Conservation (phyloP, 2,888 invertebrate genomes). For the Drosophila kanekoi region DNA sequence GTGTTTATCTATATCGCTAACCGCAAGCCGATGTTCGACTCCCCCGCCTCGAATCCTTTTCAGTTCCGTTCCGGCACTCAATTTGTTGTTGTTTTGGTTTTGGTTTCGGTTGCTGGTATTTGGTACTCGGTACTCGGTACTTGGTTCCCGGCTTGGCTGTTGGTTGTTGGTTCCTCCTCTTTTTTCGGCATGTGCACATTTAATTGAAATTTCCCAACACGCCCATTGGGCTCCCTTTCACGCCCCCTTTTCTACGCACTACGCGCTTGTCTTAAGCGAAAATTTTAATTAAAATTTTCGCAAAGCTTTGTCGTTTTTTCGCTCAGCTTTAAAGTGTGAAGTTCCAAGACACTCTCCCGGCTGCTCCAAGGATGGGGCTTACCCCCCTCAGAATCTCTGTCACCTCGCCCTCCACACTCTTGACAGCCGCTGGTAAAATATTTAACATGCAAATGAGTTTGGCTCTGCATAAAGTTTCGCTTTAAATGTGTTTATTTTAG, state of each 20-base stretch:
- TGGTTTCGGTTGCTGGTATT: slow-evolving; percentile 32
- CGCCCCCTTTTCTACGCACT: slow-evolving; percentile 62
- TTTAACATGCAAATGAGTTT: slow-evolving; percentile 80
- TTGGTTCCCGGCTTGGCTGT: slow-evolving; percentile 27
- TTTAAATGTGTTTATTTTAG: slow-evolving; percentile 81
- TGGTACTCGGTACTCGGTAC: slow-evolving; percentile 37
- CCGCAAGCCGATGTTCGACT: slow-evolving; percentile 48
- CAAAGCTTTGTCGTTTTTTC: slow-evolving; percentile 52
- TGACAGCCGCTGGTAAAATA: slow-evolving; percentile 67
- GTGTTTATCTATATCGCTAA: slow-evolving; percentile 78
- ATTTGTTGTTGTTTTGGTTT: slow-evolving; percentile 60
- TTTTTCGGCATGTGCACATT: slow-evolving; percentile 76
- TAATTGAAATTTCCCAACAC: slow-evolving; percentile 76
- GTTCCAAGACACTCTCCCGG: slow-evolving; percentile 64
- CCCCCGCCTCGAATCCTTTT: slow-evolving; percentile 29
- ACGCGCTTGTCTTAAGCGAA: slow-evolving; percentile 62
- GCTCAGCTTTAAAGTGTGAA: slow-evolving; percentile 69
- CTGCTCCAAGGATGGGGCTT: slow-evolving; percentile 3
- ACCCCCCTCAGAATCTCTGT: slow-evolving; percentile 20
- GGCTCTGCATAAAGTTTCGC: slow-evolving; percentile 79
- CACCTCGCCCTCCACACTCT: slow-evolving; percentile 2
- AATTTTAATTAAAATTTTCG: slow-evolving; percentile 77
- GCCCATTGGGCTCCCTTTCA: slow-evolving; percentile 46
- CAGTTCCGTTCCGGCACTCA: slow-evolving; percentile 43
- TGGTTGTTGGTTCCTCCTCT: slow-evolving; percentile 28